Evolutionary conservation across 30 jellyfish, hydroid and myxozoan species (phyloP), one percentile per base, ranked within the genome.

Genomic region (Hydra vulgaris): DNA sequence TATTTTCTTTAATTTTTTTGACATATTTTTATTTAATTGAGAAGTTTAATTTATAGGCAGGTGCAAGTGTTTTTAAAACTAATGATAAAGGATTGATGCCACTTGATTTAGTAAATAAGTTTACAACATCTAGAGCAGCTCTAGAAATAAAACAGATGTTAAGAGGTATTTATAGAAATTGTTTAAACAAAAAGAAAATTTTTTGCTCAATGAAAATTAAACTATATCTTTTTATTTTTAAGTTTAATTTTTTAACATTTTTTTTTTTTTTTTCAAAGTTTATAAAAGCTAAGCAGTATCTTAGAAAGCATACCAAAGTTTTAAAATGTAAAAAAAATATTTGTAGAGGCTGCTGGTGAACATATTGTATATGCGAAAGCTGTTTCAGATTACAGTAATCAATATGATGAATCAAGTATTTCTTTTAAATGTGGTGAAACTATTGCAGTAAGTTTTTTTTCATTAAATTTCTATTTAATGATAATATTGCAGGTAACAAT

Each of bases 321-420:
- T n/a, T n/a, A n/a, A n/a, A n/a, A n/a, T n/a, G n/a, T n/a, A n/a
- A n/a, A n/a, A n/a, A n/a, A n/a, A n/a, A n/a, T n/a, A n/a, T n/a
- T n/a, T 81, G 70, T 81, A 90, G 97, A 90, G 81, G 97, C 97
- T 0, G 53, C 94, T 0, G 97, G 97, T 17, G 97, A 90, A 71
- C 81, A 72, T 16, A 86, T 86, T 23, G 88, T 78, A 1, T 90
- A 81, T 74, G 97, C 95, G 7, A 55, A 81, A 55, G 97, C 97
- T 17, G 79, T 85, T 18, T 27, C 91, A 5, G 90, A 90, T 70
- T 67, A 86, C 81, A 74, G 77, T 27, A 90, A 90, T 83, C 82
- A 81, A 25, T 86, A 85, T 72, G 97, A 90, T 72, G 80, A 75
- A 22, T 67, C 95, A 26, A 27, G 95, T 56, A 26, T 90, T 27